phyloP scores from a whole-genome alignment of 1,140 invertebrate genomes.

The Neoseiulus cucumeris region DNA sequence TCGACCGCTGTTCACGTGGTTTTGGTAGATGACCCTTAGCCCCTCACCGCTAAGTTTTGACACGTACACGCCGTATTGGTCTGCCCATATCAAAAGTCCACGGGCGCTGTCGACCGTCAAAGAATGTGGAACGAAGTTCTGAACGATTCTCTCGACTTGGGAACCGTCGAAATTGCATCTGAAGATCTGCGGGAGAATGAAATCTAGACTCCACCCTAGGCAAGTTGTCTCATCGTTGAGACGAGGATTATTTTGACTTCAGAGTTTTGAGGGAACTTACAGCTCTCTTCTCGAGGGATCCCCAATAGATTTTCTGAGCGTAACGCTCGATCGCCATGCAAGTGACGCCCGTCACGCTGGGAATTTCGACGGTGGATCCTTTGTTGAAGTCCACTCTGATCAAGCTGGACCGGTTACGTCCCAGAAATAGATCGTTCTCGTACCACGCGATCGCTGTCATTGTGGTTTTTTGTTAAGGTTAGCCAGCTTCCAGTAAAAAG shows the following conservation, averaged over 20 bases:
- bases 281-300: conserved; percentile 52
- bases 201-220: conserved; percentile 5
- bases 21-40: background rate
- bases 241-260: background rate
- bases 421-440: conserved; percentile 44
- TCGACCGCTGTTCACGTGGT: background rate
- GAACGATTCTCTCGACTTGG: conserved; percentile 49
- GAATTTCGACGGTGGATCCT: conserved; percentile 29
- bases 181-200: conserved; percentile 34
- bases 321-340: conserved; percentile 71
- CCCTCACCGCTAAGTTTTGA: background rate
- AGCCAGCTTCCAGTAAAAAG: conserved; percentile 8
- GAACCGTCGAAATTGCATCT: conserved; percentile 42
- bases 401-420: conserved; percentile 37
- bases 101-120: conserved; percentile 55
- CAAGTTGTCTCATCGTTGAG: background rate
- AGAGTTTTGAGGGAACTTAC: conserved; percentile 17
- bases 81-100: conserved; percentile 65
- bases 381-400: conserved; percentile 48
- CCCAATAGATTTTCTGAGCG: conserved; percentile 68
- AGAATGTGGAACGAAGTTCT: conserved; percentile 52
- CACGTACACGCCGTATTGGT: background rate
- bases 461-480: conserved; percentile 27
- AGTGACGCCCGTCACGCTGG: conserved; percentile 32
- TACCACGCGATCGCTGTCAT: conserved; percentile 41